Evolutionary conservation across 2,888 invertebrate genomes (phyloP), one percentile per base, ranked within the genome.

Genomic region (Siphlonurus alternatus): DNA sequence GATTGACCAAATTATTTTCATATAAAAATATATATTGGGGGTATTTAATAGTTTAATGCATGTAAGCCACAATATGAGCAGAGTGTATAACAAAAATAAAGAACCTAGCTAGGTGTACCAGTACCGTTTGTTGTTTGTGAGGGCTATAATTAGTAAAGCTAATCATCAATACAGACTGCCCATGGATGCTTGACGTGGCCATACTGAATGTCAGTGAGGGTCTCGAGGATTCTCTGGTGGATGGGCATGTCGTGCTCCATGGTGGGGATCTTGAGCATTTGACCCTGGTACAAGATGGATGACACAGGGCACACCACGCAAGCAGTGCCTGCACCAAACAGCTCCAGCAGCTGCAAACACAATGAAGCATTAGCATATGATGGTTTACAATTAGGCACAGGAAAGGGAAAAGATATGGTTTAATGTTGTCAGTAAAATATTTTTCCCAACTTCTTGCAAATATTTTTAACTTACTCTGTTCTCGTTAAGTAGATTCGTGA

Each of bases 291-390:
- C 64, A 88, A 82, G 66, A 99, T 91, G 66, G 85, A 82, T 65
- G 88, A 87, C 64, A 99, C 86, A 0, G 99, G 98, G 71, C 91
- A 92, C 20, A 99, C 89, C 61, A 96, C 82, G 70, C 93, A 93
- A 0, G 99, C 99, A 23, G 99, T 99, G 64, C 99, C 99, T n/a
- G 94, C 85, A 65, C 98, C 99, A 76, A 99, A 99, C 76, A 98
- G 81, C 78, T 99, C 99, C 69, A 94, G 75, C 69, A 99, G 76
- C 96, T 97, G 78, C 1, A 79, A 79, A 66, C 69, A 69, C 69
- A 68, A 66, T 63, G 64, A 65, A 61, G 61, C 65, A 61, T 23
- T n/a, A 25, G 19, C 18, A 23, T 53, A 51, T 2, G 51, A 25
- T 22, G 22, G 25, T 24, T 2, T 18, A 2, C 18, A 23, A 60